Percentiles rank a stretch among this genome's conserved stretches.
Evolutionary conservation across 1,140 invertebrate species (phyloP).

Genomic region (Charaxes varanes): DNA sequence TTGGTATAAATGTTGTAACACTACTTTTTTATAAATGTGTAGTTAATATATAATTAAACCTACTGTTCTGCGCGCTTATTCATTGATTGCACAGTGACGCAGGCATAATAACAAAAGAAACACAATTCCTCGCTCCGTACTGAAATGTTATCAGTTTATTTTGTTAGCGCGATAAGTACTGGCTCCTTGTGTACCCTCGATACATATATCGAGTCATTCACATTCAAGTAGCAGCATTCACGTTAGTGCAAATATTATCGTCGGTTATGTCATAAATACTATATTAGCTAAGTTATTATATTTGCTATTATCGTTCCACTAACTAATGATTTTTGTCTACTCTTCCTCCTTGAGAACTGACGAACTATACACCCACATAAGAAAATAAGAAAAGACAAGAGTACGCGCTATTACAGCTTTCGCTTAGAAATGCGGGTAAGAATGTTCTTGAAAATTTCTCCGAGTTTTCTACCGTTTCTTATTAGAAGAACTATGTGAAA

Average conservation of each 20-base stretch:
- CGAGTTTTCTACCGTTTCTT: too few relatives aligned
- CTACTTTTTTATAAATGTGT: too few relatives aligned
- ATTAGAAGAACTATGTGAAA: too few relatives aligned
- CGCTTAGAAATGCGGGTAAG: too few relatives aligned
- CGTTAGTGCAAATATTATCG: constrained; percentile 29
- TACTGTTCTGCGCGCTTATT: constrained; percentile 1
- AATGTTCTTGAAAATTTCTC: too few relatives aligned
- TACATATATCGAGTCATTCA: constrained; percentile 31
- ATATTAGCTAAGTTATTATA: background rate
- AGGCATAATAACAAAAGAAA: constrained; percentile 8
- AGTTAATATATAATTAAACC: too few relatives aligned
- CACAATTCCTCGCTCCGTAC: constrained; percentile 4
- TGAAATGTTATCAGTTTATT: constrained; percentile 28
- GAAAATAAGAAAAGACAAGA: too few relatives aligned
- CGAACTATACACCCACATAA: too few relatives aligned
- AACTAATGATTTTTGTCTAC: too few relatives aligned
- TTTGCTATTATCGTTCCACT: background rate
- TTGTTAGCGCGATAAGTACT: constrained; percentile 30
- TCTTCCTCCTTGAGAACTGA: too few relatives aligned
- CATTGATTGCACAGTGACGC: constrained; percentile 2
- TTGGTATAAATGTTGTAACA: too few relatives aligned
- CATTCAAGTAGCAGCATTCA: constrained; percentile 32
- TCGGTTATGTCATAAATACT: constrained; percentile 22
- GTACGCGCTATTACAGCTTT: too few relatives aligned
- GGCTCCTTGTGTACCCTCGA: constrained; percentile 30